Conservation (phyloP, 1,140 invertebrate genomes). For the Choristoneura fumiferana region DNA sequence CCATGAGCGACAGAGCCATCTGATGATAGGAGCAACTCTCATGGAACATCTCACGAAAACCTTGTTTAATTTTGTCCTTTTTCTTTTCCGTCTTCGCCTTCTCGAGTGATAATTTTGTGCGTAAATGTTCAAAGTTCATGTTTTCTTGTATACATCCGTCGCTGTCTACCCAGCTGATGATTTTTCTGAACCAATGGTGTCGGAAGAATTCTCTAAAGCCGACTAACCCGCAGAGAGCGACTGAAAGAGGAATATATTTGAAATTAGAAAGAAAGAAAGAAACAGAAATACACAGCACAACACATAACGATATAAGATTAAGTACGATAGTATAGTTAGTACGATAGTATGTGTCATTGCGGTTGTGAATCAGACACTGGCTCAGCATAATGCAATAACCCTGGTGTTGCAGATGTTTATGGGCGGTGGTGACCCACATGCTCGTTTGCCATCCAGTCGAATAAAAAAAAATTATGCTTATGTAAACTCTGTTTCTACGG, state of each 20-base stretch:
- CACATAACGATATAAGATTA: too few relatives aligned
- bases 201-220: conserved; percentile 39
- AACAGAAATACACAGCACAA: too few relatives aligned
- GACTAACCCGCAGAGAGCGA: conserved; percentile 31
- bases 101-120: conserved; percentile 8
- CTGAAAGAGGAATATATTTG: conserved; percentile 19
- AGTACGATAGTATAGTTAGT: too few relatives aligned
- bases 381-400: too few relatives aligned
- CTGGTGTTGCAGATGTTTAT: too few relatives aligned
- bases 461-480: too few relatives aligned
- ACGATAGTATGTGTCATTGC: too few relatives aligned
- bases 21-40: neutral
- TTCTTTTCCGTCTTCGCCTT: neutral
- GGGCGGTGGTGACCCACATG: too few relatives aligned
- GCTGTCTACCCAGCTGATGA: conserved; percentile 30
- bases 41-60: neutral
- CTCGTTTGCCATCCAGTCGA: too few relatives aligned
- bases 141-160: conserved; percentile 32
- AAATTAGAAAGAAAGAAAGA: too few relatives aligned
- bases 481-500: too few relatives aligned
- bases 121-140: conserved; percentile 28
- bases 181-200: conserved; percentile 34
- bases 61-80: neutral
- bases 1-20: neutral
- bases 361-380: too few relatives aligned